Conservation (phyloP, 1,140 invertebrate species). For the Drosophila leontia region DNA sequence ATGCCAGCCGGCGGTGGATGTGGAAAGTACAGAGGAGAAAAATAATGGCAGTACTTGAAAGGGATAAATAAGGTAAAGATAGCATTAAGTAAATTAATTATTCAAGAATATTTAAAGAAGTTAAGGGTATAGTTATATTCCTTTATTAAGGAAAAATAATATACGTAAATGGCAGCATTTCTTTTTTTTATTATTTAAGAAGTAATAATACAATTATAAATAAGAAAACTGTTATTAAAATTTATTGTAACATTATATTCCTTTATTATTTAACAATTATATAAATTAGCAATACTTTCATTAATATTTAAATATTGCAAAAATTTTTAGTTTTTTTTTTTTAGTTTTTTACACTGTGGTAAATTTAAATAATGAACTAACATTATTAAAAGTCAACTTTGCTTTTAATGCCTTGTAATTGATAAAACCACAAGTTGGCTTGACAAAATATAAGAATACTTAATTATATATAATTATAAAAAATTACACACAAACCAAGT, state of each 20-base stretch:
- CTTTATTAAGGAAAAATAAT: too few relatives aligned
- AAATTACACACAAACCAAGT: background rate
- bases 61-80: background rate
- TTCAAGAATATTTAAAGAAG: too few relatives aligned
- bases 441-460: background rate
- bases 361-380: background rate
- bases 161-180: too few relatives aligned
- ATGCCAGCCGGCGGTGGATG: slow-evolving; percentile 59
- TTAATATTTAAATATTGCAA: too few relatives aligned
- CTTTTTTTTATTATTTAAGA: too few relatives aligned
- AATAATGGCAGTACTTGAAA: slow-evolving; percentile 1
- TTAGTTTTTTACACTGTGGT: background rate
- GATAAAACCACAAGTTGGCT: background rate
- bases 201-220: too few relatives aligned
- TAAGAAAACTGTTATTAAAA: too few relatives aligned
- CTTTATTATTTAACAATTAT: too few relatives aligned
- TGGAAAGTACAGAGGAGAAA: slow-evolving; percentile 54
- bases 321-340: too few relatives aligned
- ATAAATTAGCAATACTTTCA: too few relatives aligned
- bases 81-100: background rate
- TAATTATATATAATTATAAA: background rate
- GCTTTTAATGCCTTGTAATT: background rate
- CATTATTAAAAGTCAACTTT: background rate
- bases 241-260: too few relatives aligned
- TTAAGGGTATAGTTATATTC: too few relatives aligned